These are phyloP conservation scores for Procapra przewalskii DNA, from an alignment of 2,113 vertebrate genomes.

Conservation along the genomic window DNA sequence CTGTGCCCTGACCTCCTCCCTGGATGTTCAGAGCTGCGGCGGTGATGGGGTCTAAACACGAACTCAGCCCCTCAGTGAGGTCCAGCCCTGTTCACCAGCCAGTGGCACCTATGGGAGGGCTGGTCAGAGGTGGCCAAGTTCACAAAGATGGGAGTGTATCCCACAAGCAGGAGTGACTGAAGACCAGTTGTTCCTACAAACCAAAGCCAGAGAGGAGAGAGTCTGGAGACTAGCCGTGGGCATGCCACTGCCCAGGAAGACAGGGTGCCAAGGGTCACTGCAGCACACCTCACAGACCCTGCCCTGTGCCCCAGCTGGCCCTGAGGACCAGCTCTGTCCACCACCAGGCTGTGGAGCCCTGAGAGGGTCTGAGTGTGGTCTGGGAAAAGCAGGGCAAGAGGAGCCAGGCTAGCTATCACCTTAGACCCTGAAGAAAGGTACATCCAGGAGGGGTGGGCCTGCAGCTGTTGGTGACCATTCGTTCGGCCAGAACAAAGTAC, in stretches of 20 bases:
- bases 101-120: not conserved
- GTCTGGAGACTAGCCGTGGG: not conserved
- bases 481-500: not conserved
- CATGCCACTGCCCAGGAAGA: not conserved
- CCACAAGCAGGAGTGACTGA: not conserved
- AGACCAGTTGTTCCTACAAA: not conserved
- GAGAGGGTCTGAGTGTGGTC: not conserved
- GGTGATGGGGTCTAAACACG: not conserved
- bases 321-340: not conserved
- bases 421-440: not conserved
- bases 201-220: not conserved
- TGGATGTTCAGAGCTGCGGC: not conserved
- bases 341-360: not conserved
- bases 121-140: not conserved
- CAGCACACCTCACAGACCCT: not conserved
- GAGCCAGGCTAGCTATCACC: not conserved
- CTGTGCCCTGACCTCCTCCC: not conserved
- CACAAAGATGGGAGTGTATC: not conserved
- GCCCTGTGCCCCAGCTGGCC: not conserved
- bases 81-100: not conserved
- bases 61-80: not conserved
- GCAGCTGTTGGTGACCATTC: not conserved
- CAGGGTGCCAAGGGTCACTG: not conserved
- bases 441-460: not conserved
- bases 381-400: not conserved